Evolutionary conservation across 1,140 invertebrate genomes (phyloP).

Genomic region (Aphaenogaster ashmeadi): DNA sequence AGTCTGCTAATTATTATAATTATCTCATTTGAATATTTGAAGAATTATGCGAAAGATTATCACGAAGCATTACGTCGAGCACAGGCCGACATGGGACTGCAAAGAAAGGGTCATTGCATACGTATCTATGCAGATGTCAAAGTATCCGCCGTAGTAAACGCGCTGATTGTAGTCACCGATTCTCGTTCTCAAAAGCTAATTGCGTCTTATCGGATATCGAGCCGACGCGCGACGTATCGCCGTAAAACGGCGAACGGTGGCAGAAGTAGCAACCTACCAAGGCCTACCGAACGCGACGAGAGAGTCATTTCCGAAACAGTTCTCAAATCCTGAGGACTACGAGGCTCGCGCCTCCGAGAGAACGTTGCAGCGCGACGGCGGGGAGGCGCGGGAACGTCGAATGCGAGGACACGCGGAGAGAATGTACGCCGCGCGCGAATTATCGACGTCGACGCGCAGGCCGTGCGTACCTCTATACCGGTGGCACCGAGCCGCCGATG

Average conservation of each 20-base stretch:
- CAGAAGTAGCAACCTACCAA: too few relatives aligned
- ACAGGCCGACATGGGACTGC: neutral
- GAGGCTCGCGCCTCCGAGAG: neutral
- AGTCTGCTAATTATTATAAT: too few relatives aligned
- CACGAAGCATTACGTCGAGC: neutral
- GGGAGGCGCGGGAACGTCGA: conserved; percentile 63
- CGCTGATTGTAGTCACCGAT: neutral
- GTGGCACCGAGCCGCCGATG: conserved; percentile 47
- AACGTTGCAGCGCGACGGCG: neutral
- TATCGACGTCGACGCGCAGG: conserved; percentile 76
- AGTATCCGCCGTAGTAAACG: neutral
- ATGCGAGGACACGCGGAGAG: conserved; percentile 59
- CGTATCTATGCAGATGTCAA: neutral
- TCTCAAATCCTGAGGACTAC: neutral
- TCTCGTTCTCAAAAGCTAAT: neutral
- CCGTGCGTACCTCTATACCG: conserved; percentile 70
- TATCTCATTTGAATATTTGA: neutral
- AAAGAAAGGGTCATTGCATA: neutral
- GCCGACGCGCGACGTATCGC: too few relatives aligned
- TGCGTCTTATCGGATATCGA: neutral
- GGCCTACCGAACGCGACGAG: neutral
- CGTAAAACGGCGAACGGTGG: neutral
- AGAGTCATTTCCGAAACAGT: neutral
- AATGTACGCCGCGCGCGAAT: conserved; percentile 73
- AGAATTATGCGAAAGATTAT: neutral